Evolutionary conservation across 1,140 invertebrate genomes (phyloP).

Genomic region (Listronotus oregonensis): DNA sequence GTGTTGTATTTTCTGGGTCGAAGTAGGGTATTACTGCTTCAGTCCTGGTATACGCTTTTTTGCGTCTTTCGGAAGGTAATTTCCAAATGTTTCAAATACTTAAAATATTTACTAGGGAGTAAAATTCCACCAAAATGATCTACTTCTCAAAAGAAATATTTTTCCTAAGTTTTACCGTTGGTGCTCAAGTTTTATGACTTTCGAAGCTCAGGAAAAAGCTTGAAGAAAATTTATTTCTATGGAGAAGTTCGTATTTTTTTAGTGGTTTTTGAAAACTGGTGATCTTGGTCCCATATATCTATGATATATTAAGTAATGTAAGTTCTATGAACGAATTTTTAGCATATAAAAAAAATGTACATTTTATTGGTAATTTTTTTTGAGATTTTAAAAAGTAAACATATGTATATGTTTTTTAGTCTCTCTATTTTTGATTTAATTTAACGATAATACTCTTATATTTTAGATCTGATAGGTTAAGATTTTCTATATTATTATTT

Average conservation of each 20-base stretch:
- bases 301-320: slow-evolving; percentile 89
- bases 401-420: not conserved
- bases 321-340: slow-evolving; percentile 82
- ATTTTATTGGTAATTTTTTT: slow-evolving; percentile 1
- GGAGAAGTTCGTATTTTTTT: slow-evolving; percentile 21
- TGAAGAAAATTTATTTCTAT: not conserved
- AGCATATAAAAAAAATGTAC: slow-evolving; percentile 5
- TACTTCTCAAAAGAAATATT: not conserved
- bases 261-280: slow-evolving; percentile 60
- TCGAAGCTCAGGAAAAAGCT: slow-evolving; percentile 44
- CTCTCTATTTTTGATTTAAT: not conserved
- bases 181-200: slow-evolving; percentile 46
- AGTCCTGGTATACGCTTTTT: slow-evolving; percentile 42
- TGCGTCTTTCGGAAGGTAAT: slow-evolving; percentile 57
- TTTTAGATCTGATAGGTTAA: too few species aligned
- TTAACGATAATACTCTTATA: too few species aligned
- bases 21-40: slow-evolving; percentile 49
- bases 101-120: slow-evolving; percentile 53
- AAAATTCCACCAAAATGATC: slow-evolving; percentile 30
- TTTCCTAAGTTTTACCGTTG: slow-evolving; percentile 26
- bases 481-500: too few species aligned
- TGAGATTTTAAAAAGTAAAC: slow-evolving; percentile 2
- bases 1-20: slow-evolving; percentile 39
- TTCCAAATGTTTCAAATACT: slow-evolving; percentile 51
- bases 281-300: slow-evolving; percentile 93